Evolutionary conservation across 2,113 vertebrate species (phyloP).

Genomic region (Dicerorhinus sumatrensis): DNA sequence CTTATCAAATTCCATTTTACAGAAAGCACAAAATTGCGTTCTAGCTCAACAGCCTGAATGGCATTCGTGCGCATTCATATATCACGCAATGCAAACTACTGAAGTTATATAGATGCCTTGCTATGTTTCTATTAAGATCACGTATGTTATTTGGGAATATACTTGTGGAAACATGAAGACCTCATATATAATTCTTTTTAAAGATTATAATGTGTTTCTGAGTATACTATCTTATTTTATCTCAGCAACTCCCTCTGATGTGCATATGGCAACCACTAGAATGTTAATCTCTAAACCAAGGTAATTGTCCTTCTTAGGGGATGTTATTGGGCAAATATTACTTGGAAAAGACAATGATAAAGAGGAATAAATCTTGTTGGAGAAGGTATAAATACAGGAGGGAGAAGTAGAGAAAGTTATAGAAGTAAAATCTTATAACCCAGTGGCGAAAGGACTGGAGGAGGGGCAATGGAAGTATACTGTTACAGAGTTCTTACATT

Average conservation of each 20-base stretch:
- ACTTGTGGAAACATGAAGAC: background rate
- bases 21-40: background rate
- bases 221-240: background rate
- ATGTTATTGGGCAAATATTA: background rate
- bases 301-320: background rate
- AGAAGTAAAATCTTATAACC: background rate
- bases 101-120: background rate
- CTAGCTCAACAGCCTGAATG: background rate
- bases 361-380: background rate
- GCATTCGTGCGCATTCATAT: background rate
- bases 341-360: background rate
- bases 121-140: background rate
- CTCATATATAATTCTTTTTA: background rate
- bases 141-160: background rate
- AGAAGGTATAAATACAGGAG: background rate
- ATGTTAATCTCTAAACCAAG: background rate
- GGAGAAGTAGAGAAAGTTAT: background rate
- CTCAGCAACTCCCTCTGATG: background rate
- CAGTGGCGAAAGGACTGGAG: background rate
- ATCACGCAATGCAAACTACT: background rate
- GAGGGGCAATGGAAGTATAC: background rate
- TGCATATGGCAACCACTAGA: background rate
- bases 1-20: constrained; percentile 31
- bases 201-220: background rate
- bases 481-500: background rate